Evolutionary conservation across 2,113 vertebrate genomes (phyloP).

Genomic region (Tringa solitaria): DNA sequence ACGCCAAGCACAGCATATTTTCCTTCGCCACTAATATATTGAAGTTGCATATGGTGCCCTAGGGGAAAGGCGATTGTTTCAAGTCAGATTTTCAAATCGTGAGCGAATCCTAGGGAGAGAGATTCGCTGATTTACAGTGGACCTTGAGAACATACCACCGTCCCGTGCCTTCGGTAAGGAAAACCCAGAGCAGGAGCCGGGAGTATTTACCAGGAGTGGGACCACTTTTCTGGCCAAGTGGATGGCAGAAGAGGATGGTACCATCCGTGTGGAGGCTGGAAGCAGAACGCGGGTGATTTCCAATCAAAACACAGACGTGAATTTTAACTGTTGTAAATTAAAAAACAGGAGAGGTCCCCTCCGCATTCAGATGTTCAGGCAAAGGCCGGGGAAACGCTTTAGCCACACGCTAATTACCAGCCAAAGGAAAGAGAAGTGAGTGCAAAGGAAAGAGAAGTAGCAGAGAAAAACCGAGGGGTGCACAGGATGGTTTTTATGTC

Average conservation of each 20-base stretch:
- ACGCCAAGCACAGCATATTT: constrained; percentile 49
- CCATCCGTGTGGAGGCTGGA: not conserved
- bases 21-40: constrained; percentile 63
- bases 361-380: not conserved
- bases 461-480: not conserved
- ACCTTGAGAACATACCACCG: not conserved
- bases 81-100: constrained; percentile 64
- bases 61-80: constrained; percentile 51
- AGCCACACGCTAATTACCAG: not conserved
- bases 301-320: not conserved
- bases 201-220: not conserved
- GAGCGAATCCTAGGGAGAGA: constrained; percentile 59
- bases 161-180: not conserved
- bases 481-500: not conserved
- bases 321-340: not conserved
- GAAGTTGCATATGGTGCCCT: constrained; percentile 48
- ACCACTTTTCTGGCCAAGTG: not conserved
- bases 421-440: too few relatives aligned
- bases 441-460: not conserved
- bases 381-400: not conserved
- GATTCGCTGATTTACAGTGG: constrained; percentile 44
- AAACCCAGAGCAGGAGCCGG: not conserved
- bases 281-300: not conserved
- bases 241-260: fast-evolving
- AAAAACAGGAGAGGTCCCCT: not conserved